Conservation (phyloP, 2,113 vertebrate genomes). For the Natator depressus region DNA sequence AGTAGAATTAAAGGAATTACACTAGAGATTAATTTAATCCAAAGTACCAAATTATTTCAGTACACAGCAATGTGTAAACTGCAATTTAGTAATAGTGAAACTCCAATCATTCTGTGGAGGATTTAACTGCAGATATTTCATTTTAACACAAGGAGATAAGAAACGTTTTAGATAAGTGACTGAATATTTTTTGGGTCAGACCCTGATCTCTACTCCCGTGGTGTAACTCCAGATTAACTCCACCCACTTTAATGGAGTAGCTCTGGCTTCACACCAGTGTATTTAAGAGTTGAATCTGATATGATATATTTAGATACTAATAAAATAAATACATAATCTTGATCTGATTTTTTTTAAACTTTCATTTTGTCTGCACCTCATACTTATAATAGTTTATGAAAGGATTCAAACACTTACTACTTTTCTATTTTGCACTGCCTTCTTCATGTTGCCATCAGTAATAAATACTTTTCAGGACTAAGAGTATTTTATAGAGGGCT, state of each 20-base stretch:
- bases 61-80: background rate
- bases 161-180: background rate
- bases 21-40: background rate
- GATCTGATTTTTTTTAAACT: background rate
- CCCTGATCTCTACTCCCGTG: background rate
- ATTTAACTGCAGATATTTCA: background rate
- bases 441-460: background rate
- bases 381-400: background rate
- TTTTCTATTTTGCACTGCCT: background rate
- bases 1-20: background rate
- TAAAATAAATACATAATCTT: background rate
- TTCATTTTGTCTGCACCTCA: background rate
- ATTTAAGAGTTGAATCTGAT: background rate
- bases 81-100: background rate
- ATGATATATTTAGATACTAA: background rate
- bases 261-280: background rate
- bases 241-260: background rate
- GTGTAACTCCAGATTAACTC: background rate
- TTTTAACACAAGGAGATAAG: background rate
- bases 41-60: background rate
- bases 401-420: background rate
- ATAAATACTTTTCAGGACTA: fast-evolving
- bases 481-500: fast-evolving
- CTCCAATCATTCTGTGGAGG: background rate
- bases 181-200: background rate